These are phyloP conservation scores for Cephalopterus ornatus DNA, from an alignment of 2,113 vertebrate species.

Conservation along the genomic window DNA sequence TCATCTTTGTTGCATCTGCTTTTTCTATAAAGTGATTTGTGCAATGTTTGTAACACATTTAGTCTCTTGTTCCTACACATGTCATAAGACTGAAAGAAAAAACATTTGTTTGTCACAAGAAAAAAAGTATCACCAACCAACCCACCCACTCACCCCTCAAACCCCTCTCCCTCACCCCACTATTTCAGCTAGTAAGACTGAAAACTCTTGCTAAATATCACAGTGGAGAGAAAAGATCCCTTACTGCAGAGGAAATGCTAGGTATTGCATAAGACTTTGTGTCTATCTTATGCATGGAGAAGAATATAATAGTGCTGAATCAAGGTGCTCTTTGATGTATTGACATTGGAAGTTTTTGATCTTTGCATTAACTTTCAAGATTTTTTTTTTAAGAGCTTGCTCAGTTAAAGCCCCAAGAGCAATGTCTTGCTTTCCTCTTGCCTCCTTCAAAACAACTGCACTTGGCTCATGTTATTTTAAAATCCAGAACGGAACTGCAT, in stretches of 20 bases:
- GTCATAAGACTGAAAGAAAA: background rate
- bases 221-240: background rate
- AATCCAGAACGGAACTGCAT: background rate
- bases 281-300: background rate
- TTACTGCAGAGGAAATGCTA: background rate
- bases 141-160: background rate
- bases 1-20: background rate
- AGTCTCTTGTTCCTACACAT: background rate
- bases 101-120: background rate
- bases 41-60: background rate
- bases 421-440: background rate
- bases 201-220: background rate
- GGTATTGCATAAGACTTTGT: background rate
- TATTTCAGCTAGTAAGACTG: background rate
- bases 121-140: background rate
- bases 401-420: background rate
- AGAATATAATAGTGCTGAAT: background rate
- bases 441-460: background rate
- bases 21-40: background rate
- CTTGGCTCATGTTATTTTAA: background rate
- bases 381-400: background rate
- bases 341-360: background rate
- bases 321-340: background rate
- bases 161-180: rapidly evolving
- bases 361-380: background rate